Conservation (phyloP, 2,888 invertebrate species). For the Siphlonurus alternatus region DNA sequence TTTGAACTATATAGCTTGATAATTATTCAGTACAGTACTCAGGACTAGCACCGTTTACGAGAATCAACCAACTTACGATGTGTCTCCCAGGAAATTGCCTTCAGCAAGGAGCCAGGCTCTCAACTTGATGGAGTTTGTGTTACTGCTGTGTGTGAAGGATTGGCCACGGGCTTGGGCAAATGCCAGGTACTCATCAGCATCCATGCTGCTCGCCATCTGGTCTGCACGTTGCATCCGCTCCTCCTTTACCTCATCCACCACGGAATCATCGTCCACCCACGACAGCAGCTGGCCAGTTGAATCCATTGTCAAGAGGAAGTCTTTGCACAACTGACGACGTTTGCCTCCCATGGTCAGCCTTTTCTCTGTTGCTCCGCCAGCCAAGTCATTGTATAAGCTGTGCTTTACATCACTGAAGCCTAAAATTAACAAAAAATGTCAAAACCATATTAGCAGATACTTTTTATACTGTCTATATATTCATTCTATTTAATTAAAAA, state of each 20-base stretch:
- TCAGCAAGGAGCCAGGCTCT: conserved; percentile 24
- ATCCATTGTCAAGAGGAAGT: conserved; percentile 27
- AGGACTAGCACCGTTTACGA: too few relatives aligned
- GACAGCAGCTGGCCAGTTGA: conserved; percentile 23
- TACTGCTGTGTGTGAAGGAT: conserved; percentile 40
- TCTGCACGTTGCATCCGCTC: conserved; percentile 25
- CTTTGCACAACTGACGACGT: neutral
- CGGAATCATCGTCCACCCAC: neutral
- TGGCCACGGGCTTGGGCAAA: conserved; percentile 62
- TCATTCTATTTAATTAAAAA: too few relatives aligned
- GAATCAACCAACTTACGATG: conserved; percentile 17
- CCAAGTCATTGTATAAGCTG: neutral
- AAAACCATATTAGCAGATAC: too few relatives aligned
- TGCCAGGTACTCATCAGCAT: conserved; percentile 43
- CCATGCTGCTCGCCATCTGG: conserved; percentile 20
- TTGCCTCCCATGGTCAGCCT: neutral
- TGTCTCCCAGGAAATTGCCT: conserved; percentile 14
- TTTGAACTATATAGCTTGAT: too few relatives aligned
- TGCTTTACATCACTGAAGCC: neutral
- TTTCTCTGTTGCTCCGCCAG: neutral
- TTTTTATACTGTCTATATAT: too few relatives aligned
- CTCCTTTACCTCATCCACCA: conserved; percentile 26
- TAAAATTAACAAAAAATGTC: too few relatives aligned
- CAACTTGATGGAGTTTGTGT: conserved; percentile 22
- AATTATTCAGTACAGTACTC: too few relatives aligned